Percentiles rank a stretch among this genome's conserved stretches.
Conservation (phyloP, 2,888 invertebrate genomes). For the Tachina grossa region DNA sequence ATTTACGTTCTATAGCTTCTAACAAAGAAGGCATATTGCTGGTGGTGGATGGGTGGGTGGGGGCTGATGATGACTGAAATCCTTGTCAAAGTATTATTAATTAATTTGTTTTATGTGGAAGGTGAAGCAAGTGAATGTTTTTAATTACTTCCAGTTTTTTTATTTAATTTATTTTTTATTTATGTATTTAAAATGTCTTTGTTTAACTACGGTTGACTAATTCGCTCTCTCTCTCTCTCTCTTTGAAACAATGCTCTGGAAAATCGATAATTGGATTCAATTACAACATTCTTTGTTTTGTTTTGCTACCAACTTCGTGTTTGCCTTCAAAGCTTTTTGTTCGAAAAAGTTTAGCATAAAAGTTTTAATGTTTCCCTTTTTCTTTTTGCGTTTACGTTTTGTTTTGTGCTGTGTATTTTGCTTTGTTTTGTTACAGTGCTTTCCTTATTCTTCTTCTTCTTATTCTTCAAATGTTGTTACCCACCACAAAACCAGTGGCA, state of each 20-base stretch:
- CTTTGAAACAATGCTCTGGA: conserved; percentile 49
- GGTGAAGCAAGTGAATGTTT: neutral
- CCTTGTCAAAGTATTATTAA: conserved; percentile 3
- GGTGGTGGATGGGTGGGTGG: neutral
- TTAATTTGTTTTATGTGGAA: conserved; percentile 1
- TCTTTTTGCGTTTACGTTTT: conserved; percentile 27
- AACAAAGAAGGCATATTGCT: conserved; percentile 91
- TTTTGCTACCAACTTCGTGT: conserved; percentile 56
- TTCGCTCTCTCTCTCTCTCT: conserved; percentile 10
- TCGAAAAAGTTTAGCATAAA: conserved; percentile 36
- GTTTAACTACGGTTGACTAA: conserved; percentile 50
- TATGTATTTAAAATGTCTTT: conserved; percentile 50
- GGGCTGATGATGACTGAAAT: neutral
- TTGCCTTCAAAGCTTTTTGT: conserved; percentile 32
- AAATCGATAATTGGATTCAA: conserved; percentile 65
- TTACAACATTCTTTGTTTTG: conserved; percentile 62
- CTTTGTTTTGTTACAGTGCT: conserved; percentile 24
- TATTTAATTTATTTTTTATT: conserved; percentile 8
- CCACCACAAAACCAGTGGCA: conserved; percentile 14
- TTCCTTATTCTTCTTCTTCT: conserved; percentile 2
- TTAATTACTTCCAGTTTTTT: conserved; percentile 1
- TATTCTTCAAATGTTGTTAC: neutral
- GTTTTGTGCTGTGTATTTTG: conserved; percentile 30
- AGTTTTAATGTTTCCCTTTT: conserved; percentile 17
- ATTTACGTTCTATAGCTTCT: conserved; percentile 95